phyloP scores from a whole-genome alignment of 2,113 vertebrate species.

The Salvelinus alpinus region DNA sequence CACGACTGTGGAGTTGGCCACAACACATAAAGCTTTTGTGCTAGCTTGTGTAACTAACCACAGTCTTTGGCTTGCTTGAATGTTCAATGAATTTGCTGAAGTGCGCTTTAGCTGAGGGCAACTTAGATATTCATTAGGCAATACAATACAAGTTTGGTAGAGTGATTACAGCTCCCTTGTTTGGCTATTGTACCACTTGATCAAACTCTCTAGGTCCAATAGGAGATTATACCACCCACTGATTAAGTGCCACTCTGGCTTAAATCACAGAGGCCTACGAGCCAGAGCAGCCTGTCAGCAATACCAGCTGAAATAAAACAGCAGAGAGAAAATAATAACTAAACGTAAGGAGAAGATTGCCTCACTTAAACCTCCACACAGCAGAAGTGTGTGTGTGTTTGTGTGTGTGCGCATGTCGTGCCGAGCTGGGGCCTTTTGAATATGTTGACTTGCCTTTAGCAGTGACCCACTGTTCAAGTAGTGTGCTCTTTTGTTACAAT shows the following conservation, averaged over 20 bases:
- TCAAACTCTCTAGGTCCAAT: neutral
- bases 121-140: neutral
- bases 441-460: no score
- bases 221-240: conserved; percentile 2
- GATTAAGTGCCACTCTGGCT: neutral
- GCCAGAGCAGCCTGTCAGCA: neutral
- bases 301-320: neutral
- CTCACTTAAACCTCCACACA: neutral
- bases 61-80: neutral
- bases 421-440: no score
- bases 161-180: neutral
- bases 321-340: neutral
- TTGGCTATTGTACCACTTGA: conserved; percentile 5
- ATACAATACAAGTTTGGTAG: neutral
- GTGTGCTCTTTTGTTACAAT: no score
- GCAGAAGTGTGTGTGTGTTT: neutral
- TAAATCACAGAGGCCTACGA: neutral
- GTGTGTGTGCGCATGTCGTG: neutral
- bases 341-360: neutral
- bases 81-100: neutral
- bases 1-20: no score
- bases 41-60: no score
- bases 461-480: no score
- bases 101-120: neutral
- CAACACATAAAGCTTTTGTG: no score